Percentiles rank a stretch among this genome's conserved stretches.
Evolutionary conservation across 1,140 invertebrate species (phyloP).

Genomic region (Eupeodes corollae): DNA sequence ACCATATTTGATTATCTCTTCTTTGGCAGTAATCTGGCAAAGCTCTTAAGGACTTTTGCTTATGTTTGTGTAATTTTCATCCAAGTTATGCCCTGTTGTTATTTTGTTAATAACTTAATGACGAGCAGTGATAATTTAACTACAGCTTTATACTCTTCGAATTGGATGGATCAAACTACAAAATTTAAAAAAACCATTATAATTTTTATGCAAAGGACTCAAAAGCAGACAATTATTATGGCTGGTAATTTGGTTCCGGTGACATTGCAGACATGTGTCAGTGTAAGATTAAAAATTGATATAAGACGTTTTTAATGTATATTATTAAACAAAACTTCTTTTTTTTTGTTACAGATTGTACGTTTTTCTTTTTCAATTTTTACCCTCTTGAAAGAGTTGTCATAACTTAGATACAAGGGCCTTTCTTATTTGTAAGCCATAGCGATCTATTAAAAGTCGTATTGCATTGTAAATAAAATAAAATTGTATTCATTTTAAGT

Average conservation of each 20-base stretch:
- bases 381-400: conserved; percentile 1
- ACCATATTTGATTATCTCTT: conserved; percentile 5
- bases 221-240: conserved; percentile 2
- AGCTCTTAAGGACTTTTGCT: conserved; percentile 1
- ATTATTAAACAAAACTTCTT: neutral
- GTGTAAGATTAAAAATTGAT: neutral
- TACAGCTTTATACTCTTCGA: conserved; percentile 6
- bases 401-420: neutral
- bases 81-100: conserved; percentile 7
- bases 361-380: conserved; percentile 8
- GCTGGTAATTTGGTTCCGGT: conserved; percentile 8
- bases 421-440: neutral
- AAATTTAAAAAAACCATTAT: conserved; percentile 9
- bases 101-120: conserved; percentile 6
- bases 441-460: too few species aligned
- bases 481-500: too few species aligned
- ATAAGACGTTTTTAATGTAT: neutral
- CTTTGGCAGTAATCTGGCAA: conserved; percentile 1
- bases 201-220: conserved; percentile 9
- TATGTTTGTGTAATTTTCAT: conserved; percentile 3
- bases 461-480: too few species aligned
- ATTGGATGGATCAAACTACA: conserved; percentile 7
- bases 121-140: conserved; percentile 1
- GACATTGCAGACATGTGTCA: conserved; percentile 7
- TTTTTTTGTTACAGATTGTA: conserved; percentile 5